Evolutionary conservation across 2,113 vertebrate genomes (phyloP).

Genomic region (Spizaetus ornatus): DNA sequence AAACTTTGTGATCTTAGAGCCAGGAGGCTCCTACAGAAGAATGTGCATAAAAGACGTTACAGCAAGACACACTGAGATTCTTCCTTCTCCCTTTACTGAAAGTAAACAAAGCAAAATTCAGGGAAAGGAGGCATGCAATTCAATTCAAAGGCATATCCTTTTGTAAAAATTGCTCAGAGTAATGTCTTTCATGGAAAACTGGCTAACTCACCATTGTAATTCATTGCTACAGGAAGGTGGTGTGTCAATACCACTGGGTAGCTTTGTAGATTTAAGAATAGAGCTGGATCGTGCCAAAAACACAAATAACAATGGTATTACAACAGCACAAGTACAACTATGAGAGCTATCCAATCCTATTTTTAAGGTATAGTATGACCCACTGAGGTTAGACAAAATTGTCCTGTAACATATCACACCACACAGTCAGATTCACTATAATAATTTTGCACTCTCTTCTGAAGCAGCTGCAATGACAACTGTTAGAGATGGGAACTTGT

Average conservation of each 20-base stretch:
- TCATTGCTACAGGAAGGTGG: background rate
- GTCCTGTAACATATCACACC: background rate
- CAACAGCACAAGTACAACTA: background rate
- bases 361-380: background rate
- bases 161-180: background rate
- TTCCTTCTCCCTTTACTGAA: background rate
- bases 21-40: background rate
- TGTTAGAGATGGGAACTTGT: background rate
- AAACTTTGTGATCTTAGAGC: background rate
- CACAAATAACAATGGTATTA: background rate
- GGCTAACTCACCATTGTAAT: background rate
- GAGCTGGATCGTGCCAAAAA: accelerated
- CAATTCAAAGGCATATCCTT: background rate
- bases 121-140: background rate
- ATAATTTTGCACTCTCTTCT: background rate
- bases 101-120: background rate
- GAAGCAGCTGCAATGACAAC: background rate
- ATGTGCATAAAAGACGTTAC: background rate
- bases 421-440: background rate
- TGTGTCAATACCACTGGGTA: background rate
- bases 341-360: background rate
- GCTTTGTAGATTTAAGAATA: background rate
- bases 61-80: background rate
- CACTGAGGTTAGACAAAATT: background rate
- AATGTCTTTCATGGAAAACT: background rate